A percentile compares a stretch with the other conserved stretches of the same genome.
Conservation (phyloP, 1,140 invertebrate species). For the Zaprionus taronus region DNA sequence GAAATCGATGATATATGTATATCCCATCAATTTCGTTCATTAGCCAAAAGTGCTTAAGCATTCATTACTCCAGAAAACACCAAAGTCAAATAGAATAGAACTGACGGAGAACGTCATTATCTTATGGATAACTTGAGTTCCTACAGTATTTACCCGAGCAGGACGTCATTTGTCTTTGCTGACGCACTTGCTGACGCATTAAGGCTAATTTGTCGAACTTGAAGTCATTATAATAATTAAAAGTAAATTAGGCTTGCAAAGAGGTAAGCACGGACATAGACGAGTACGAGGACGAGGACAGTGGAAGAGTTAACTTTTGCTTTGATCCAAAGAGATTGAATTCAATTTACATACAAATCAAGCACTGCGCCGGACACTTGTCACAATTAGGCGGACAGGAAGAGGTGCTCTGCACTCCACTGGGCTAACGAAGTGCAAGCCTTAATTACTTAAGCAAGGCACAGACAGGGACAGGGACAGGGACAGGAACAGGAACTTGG, state of each 20-base stretch:
- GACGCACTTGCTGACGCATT: slow-evolving; percentile 50
- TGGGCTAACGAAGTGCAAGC: slow-evolving; percentile 74
- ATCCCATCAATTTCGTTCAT: too few relatives aligned
- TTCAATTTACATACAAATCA: slow-evolving; percentile 80
- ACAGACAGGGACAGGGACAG: not conserved
- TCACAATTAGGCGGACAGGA: slow-evolving; percentile 56
- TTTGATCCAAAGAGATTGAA: slow-evolving; percentile 64
- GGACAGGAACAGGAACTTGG: not conserved
- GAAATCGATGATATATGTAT: not conserved
- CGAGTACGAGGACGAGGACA: not conserved
- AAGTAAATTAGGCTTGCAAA: slow-evolving; percentile 73
- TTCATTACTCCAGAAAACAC: slow-evolving; percentile 19
- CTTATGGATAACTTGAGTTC: slow-evolving; percentile 24
- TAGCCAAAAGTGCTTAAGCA: not conserved
- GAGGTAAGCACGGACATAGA: slow-evolving; percentile 28
- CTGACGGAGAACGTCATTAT: not conserved
- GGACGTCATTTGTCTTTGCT: slow-evolving; percentile 49
- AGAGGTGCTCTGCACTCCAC: slow-evolving; percentile 21
- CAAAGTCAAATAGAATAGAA: slow-evolving; percentile 12
- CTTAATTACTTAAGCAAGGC: slow-evolving; percentile 74
- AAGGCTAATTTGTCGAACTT: slow-evolving; percentile 76
- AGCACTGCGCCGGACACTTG: slow-evolving; percentile 60
- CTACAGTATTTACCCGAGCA: slow-evolving; percentile 64
- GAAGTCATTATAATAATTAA: slow-evolving; percentile 81
- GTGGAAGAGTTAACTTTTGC: slow-evolving; percentile 44